Conservation (phyloP, 2,797 vertebrate species). For the Lateolabrax maculatus region DNA sequence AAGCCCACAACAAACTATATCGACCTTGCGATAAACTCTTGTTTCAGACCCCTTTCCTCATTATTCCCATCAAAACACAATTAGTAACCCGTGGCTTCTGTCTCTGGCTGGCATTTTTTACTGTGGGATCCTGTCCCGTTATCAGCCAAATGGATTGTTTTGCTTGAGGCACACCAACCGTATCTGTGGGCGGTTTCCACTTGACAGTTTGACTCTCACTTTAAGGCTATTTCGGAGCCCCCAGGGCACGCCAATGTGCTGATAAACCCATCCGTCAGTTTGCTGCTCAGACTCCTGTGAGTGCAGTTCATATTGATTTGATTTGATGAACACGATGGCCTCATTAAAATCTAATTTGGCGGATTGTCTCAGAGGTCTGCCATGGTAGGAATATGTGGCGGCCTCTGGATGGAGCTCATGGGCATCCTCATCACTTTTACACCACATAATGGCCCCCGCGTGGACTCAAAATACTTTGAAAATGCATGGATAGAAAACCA, state of each 20-base stretch:
- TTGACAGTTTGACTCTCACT: slow-evolving; percentile 69
- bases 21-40: slow-evolving; percentile 30
- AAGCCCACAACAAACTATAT: neutral
- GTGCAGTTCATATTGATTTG: slow-evolving; percentile 56
- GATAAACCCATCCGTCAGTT: slow-evolving; percentile 60
- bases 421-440: slow-evolving; percentile 18
- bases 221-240: slow-evolving; percentile 59
- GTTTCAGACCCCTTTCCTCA: slow-evolving; percentile 33
- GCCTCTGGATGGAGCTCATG: slow-evolving; percentile 1
- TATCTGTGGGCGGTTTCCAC: slow-evolving; percentile 75
- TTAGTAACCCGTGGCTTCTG: slow-evolving; percentile 2
- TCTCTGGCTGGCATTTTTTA: slow-evolving; percentile 30
- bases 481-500: slow-evolving; percentile 3
- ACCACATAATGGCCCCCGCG: neutral
- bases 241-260: slow-evolving; percentile 33
- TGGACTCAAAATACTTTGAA: neutral
- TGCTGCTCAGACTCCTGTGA: slow-evolving; percentile 40
- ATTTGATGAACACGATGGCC: slow-evolving; percentile 56
- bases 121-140: slow-evolving; percentile 60
- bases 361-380: slow-evolving; percentile 36
- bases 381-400: neutral
- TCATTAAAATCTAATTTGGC: slow-evolving; percentile 69
- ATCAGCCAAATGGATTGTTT: slow-evolving; percentile 68
- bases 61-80: slow-evolving; percentile 47
- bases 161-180: slow-evolving; percentile 60